These are phyloP conservation scores for Nematopogon swammerdamellus DNA, from an alignment of 2,888 invertebrate genomes.

Conservation along the genomic window DNA sequence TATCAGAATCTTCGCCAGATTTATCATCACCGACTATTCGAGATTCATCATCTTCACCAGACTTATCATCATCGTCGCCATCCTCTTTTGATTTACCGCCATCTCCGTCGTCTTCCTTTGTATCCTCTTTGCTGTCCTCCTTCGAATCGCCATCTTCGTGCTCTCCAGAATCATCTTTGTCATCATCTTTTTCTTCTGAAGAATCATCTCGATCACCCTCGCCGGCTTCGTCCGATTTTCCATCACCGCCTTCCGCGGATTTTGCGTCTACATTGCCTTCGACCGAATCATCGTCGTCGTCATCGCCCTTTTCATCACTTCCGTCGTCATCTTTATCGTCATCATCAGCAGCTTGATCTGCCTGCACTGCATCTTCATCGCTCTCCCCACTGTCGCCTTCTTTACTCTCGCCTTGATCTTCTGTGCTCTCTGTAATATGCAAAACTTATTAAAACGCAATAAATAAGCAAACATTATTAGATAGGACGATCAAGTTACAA, in stretches of 20 bases:
- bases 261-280: conserved; percentile 12
- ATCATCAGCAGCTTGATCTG: conserved; percentile 12
- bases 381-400: conserved; percentile 18
- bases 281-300: conserved; percentile 14
- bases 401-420: conserved; percentile 15
- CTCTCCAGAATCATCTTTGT: conserved; percentile 15
- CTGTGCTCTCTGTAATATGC: conserved; percentile 34
- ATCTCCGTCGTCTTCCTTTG: conserved; percentile 15
- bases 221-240: conserved; percentile 14
- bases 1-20: conserved; percentile 7
- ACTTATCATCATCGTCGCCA: conserved; percentile 18
- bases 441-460: too few species aligned
- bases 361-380: conserved; percentile 13
- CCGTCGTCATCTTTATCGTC: conserved; percentile 10
- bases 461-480: too few species aligned
- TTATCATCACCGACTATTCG: conserved; percentile 8
- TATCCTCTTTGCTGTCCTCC: conserved; percentile 19
- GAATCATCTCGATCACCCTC: conserved; percentile 17
- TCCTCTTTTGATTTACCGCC: conserved; percentile 14
- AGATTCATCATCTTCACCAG: conserved; percentile 8
- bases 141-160: conserved; percentile 20
- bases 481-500: too few species aligned
- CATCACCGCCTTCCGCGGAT: conserved; percentile 18
- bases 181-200: conserved; percentile 16
- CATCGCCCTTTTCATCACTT: conserved; percentile 18